Conservation (phyloP, 2,113 vertebrate genomes). For the Aptenodytes forsteri region DNA sequence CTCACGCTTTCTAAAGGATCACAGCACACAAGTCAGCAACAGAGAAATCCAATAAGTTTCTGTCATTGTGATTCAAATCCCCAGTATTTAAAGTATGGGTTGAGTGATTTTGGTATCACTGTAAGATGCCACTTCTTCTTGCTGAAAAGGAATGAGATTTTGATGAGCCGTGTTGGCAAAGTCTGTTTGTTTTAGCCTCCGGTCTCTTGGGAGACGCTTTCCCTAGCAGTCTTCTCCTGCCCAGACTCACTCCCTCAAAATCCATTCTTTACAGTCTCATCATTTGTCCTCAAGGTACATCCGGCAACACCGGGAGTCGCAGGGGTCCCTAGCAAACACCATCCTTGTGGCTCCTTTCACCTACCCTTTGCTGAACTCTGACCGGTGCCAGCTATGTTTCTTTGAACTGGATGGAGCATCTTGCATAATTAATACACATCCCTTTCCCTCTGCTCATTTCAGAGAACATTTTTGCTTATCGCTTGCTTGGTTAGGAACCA, state of each 20-base stretch:
- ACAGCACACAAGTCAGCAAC: background rate
- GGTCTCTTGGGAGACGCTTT: background rate
- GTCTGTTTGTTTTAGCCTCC: background rate
- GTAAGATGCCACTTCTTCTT: background rate
- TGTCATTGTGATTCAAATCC: background rate
- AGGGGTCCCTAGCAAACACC: background rate
- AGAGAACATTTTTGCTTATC: background rate
- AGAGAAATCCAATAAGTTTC: background rate
- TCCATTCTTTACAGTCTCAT: background rate
- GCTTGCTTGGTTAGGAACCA: constrained; percentile 13
- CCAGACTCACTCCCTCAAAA: background rate
- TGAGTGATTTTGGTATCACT: background rate
- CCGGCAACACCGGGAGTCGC: accelerated
- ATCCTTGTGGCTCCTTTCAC: background rate
- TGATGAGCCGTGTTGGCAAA: background rate
- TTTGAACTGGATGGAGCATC: background rate
- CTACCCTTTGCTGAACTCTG: background rate
- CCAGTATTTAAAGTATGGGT: background rate
- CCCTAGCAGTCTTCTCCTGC: background rate
- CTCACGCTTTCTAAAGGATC: background rate
- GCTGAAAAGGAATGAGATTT: background rate
- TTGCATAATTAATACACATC: background rate
- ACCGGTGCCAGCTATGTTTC: background rate
- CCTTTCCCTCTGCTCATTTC: background rate
- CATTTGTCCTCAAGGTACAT: background rate